phyloP scores from a whole-genome alignment of 2,797 vertebrate species.

The Gobionotothen gibberifrons region DNA sequence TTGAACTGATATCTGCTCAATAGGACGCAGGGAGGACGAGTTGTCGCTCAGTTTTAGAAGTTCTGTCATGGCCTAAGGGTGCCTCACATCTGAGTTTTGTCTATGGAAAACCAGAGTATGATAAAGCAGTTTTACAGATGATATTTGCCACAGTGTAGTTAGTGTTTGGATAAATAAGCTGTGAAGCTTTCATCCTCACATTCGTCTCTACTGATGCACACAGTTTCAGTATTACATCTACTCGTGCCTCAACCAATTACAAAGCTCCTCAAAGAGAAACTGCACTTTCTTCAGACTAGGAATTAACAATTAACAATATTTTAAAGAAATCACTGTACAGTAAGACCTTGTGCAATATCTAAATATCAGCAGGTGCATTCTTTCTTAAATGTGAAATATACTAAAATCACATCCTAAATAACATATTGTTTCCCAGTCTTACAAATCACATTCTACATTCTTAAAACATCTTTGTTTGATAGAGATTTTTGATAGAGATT shows the following conservation, averaged over 20 bases:
- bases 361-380: no score
- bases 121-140: constrained; percentile 24
- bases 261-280: neutral
- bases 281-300: neutral
- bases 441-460: no score
- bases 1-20: constrained; percentile 67
- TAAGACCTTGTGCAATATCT: no score
- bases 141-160: neutral
- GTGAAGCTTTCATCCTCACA: neutral
- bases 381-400: no score
- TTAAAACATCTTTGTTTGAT: no score
- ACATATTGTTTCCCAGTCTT: no score
- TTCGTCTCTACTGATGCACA: neutral
- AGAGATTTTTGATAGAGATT: no score
- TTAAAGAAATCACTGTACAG: no score
- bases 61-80: constrained; percentile 34
- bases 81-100: constrained; percentile 8
- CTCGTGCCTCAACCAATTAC: neutral
- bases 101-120: constrained; percentile 8
- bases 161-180: neutral
- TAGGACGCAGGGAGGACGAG: constrained; percentile 68
- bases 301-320: no score
- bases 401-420: no score
- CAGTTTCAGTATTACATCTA: neutral
- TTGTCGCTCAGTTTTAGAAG: constrained; percentile 59